Evolutionary conservation across 2,113 vertebrate genomes (phyloP).

Genomic region (Lophura nycthemera): DNA sequence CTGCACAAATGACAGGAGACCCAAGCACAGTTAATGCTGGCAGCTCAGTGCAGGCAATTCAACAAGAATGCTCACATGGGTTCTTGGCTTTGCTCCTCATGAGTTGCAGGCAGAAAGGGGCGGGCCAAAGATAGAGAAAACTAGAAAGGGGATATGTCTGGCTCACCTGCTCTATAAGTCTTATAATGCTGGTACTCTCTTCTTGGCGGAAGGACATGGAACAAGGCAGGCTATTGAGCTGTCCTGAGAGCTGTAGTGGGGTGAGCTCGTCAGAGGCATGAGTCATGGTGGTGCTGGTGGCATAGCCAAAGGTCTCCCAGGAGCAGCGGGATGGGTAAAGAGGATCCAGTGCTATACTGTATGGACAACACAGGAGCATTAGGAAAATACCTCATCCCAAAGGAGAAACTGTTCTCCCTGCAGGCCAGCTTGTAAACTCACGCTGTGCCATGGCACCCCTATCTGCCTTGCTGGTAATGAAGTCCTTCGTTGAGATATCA

Average conservation of each 20-base stretch:
- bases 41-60: not conserved
- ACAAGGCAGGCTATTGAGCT: constrained; percentile 94
- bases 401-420: not conserved
- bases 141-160: not conserved
- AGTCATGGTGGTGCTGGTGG: constrained; percentile 84
- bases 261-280: constrained; percentile 84
- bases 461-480: not conserved
- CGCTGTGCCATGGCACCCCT: not conserved
- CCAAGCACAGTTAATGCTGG: not conserved
- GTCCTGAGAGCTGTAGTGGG: constrained; percentile 88
- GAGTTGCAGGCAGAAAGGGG: not conserved
- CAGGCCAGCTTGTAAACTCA: not conserved
- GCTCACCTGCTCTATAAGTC: constrained; percentile 95
- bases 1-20: not conserved
- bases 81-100: not conserved
- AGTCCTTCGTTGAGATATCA: not conserved
- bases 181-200: constrained; percentile 95
- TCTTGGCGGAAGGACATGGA: constrained; percentile 94
- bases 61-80: accelerated
- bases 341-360: constrained; percentile 94
- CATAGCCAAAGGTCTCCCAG: constrained; percentile 97
- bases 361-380: not conserved
- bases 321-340: constrained; percentile 97
- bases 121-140: not conserved
- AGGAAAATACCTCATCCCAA: not conserved